Evolutionary conservation across 2,888 invertebrate species (phyloP).

Genomic region (Sarcophaga carnaria): DNA sequence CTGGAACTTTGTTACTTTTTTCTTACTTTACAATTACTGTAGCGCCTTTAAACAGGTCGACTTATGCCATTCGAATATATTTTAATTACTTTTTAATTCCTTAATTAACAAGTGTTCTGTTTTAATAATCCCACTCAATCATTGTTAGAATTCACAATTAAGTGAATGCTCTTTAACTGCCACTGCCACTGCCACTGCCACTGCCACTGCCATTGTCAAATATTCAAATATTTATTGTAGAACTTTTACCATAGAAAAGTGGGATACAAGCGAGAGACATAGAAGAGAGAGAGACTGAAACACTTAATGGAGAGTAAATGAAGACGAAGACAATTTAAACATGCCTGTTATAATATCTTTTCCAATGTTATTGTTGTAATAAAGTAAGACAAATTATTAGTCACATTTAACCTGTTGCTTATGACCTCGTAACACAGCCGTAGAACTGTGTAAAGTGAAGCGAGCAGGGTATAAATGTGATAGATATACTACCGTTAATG

Average conservation of each 20-base stretch:
- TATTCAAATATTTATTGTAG: no score
- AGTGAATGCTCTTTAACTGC: background rate
- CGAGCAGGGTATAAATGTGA: background rate
- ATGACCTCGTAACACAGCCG: slow-evolving; percentile 28
- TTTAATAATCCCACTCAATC: background rate
- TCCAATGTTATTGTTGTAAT: background rate
- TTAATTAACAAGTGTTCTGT: background rate
- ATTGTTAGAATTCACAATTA: background rate
- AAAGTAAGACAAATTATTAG: slow-evolving; percentile 37
- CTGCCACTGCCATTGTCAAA: no score
- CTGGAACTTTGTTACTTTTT: background rate
- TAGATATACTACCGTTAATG: slow-evolving; percentile 45
- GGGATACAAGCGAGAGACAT: no score
- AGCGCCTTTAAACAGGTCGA: background rate
- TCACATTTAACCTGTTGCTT: slow-evolving; percentile 59
- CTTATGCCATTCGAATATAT: background rate
- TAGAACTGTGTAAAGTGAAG: background rate
- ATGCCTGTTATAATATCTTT: background rate
- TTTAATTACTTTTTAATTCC: background rate
- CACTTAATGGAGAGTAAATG: background rate
- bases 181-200: background rate
- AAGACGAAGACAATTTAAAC: background rate
- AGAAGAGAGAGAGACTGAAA: no score
- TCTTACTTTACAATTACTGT: background rate
- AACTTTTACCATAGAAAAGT: no score